Evolutionary conservation across 2,797 vertebrate species (phyloP).

Genomic region (Platyrinchus mystaceus): DNA sequence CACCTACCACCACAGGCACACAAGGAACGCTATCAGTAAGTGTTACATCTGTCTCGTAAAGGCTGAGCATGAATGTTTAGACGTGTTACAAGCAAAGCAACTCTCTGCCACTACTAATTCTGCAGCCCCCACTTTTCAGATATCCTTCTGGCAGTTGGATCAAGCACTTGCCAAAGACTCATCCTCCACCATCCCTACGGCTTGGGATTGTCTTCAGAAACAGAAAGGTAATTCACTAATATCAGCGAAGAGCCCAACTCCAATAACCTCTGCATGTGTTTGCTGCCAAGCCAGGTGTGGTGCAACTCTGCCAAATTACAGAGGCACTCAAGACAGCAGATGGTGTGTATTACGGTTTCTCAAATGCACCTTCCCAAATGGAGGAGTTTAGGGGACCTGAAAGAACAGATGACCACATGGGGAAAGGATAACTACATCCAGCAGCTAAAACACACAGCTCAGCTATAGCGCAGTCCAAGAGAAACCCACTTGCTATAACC

Average conservation of each 20-base stretch:
- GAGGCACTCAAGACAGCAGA: neutral
- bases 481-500: neutral
- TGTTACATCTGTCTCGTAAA: neutral
- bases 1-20: neutral
- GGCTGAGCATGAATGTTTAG: neutral
- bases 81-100: neutral
- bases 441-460: neutral
- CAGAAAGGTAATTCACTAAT: neutral
- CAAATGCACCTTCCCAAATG: neutral
- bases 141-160: neutral
- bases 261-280: neutral
- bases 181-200: neutral
- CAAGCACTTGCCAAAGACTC: neutral
- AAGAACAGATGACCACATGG: fast-evolving
- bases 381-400: neutral
- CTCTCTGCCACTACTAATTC: neutral
- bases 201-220: neutral
- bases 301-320: neutral
- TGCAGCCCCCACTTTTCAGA: neutral
- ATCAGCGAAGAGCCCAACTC: neutral
- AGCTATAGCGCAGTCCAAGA: neutral
- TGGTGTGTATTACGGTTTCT: neutral
- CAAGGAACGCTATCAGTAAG: neutral
- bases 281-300: neutral
- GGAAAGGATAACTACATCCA: neutral